Base-by-base conservation (phyloP, 2,113 vertebrate genomes). In the Sander lucioperca region DNA sequence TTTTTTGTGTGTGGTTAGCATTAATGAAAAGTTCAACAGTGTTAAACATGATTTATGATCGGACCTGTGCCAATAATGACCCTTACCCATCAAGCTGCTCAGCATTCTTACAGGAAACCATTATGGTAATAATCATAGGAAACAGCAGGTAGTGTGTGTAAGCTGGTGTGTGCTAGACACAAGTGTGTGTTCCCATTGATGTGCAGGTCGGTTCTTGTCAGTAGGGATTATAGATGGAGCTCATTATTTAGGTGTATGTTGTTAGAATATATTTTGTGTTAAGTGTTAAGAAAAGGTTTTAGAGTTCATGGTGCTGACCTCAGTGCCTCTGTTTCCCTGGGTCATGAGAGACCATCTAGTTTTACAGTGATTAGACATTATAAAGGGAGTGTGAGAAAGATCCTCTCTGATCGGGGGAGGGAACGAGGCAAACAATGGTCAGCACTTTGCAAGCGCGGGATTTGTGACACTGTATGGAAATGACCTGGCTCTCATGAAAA, bases 1-100 rank as follows among this genome's bases (percentile, higher is more conserved):
- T 79, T 80, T 74, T 84, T 57, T 15, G 33, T 2, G 43, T 45
- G 30, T 8, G 39, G 23, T 82, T 83, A 78, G 76, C 36, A 53
- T 85, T 77, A 83, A 85, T 84, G 50, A 82, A 87, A 87, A 71
- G 75, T 86, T 90, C 82, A 86, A 0, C 58, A 48, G 69, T 81
- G 80, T 88, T 89, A 87, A 89, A 84, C 27, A 61, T 82, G 79
- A 88, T 91, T 88, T 89, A 83, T 62, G 33, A 74, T 45, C 50
- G 62, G 70, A 83, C 71, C 68, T 76, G 68, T 82, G 50, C 48
- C 47, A 39, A 64, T 86, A 89, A 90, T 87, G 85, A 85, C 65
- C 65, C 57, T 11, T 39, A 74, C 23, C 23, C 48, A 68, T 69
- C 66, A 59, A 48, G 61, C 48, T n/a, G 53, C 51, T 77, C 66